Conservation (phyloP, 1,140 invertebrate genomes). For the Uloborus diversus region DNA sequence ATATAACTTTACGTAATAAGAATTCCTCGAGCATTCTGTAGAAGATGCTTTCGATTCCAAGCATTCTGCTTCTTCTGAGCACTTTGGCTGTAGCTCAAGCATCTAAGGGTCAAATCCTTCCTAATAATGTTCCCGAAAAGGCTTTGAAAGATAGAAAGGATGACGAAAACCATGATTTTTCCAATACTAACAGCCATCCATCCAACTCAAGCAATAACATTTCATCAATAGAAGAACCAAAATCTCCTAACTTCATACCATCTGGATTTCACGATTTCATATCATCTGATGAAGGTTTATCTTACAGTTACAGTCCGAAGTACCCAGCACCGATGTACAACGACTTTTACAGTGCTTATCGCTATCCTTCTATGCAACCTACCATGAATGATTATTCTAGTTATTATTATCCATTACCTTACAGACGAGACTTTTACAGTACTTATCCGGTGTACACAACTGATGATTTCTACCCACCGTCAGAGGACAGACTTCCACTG, state of each 20-base stretch:
- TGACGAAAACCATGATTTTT: too few relatives aligned
- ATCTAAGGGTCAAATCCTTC: too few relatives aligned
- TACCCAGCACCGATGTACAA: background rate
- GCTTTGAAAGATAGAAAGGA: background rate
- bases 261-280: slow-evolving; percentile 20
- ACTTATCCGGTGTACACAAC: background rate
- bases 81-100: too few relatives aligned
- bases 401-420: background rate
- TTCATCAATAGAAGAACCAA: background rate
- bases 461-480: background rate
- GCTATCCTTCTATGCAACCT: background rate
- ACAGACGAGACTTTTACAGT: background rate
- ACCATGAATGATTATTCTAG: background rate
- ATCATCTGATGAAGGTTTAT: slow-evolving; percentile 23
- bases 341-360: background rate
- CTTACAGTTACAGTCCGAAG: background rate
- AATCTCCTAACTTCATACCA: background rate
- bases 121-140: too few relatives aligned
- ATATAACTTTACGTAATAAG: too few relatives aligned
- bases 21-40: too few relatives aligned
- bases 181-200: too few relatives aligned
- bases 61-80: too few relatives aligned
- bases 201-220: too few relatives aligned
- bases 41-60: too few relatives aligned
- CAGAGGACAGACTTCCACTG: background rate